Evolutionary conservation across 2,113 vertebrate species (phyloP), one percentile per base, ranked within the genome.

Genomic region (Columba janthina): DNA sequence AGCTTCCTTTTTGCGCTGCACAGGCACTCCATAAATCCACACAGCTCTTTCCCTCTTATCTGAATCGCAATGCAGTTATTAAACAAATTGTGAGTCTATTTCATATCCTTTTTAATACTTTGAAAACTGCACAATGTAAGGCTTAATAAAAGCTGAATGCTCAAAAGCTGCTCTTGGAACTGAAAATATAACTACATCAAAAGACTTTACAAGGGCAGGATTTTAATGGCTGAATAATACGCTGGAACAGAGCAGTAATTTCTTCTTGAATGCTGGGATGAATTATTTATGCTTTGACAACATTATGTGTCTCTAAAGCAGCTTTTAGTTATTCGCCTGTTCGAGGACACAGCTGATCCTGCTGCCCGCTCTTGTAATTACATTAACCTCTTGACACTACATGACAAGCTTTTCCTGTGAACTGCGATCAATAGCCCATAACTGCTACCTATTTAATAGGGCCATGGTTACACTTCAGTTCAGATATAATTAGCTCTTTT

Each of bases 241-340:
- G 96, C 98, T 98, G 97, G 96, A 98, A 97, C 96, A 70, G 96
- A 97, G 97, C 93, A 98, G 97, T 98, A 98, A 98, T 98, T 98
- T 98, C 97, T 98, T 97, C 97, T 97, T 67, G 2, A 98, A 98
- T 96, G 97, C 94, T 98, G 95, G 96, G 96, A 98, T 98, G 97
- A 98, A 98, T 98, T 98, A 98, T 98, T 98, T 98, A 98, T 98
- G 98, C 98, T 98, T 98, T 98, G 98, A 98, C 98, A 98, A 98
- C 97, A 98, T 98, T 98, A 98, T 98, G 97, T 98, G 98, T 98
- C 98, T 98, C 98, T 97, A 98, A 98, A 98, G 97, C 97, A 98
- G 97, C 98, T 98, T 98, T 98, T 98, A 98, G 97, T 98, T 98
- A 98, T 98, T 98, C 89, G 65, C 97, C 97, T 98, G 92, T 98